Base-by-base conservation (phyloP, 2,797 vertebrate genomes). In the Enteromius thamalakanensis region DNA sequence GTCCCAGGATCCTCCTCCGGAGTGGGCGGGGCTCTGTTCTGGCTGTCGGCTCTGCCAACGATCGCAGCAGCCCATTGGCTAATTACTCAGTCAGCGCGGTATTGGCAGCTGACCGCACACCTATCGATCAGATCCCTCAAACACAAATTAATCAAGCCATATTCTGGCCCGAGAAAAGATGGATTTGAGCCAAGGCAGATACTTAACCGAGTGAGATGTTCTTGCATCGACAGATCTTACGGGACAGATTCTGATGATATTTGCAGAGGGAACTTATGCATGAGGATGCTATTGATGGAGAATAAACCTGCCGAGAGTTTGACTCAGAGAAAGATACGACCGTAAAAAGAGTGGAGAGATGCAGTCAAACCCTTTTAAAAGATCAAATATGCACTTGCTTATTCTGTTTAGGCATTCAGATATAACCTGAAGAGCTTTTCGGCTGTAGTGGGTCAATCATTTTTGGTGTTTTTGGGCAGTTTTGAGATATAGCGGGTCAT, bases 21-120 rank as follows among this genome's bases (percentile, higher is more conserved):
- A 84, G 87, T 86, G 62, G 70, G 79, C 75, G 86, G 87, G 86
- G 91, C 91, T 93, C 90, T 88, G 91, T 92, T 90, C 88, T 87
- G 51, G 89, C 53, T 47, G 67, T 93, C 91, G 91, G 91, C 89
- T 74, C 88, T 79, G 87, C 90, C 88, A 90, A 84, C 76, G 88
- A 80, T 86, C n/a, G 83, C 84, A 76, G 81, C 69, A 92, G 89
- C 90, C 85, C 86, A 89, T 85, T 85, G 93, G 91, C 91, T 94
- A 94, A 93, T 93, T 93, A 93, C 91, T 94, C 92, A 93, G 90
- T 90, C 90, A 91, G 90, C 86, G 86, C 84, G 81, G 87, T 91
- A 93, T 93, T 93, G 93, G 91, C 93, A 95, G 92, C 90, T 93
- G 91, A 92, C 88, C 89, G 86, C 93, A 91, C 90, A 86, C 87